Percentiles rank a stretch among this genome's conserved stretches.
Evolutionary conservation across 2,888 invertebrate species (phyloP).

Genomic region (Lumbricus terrestris): DNA sequence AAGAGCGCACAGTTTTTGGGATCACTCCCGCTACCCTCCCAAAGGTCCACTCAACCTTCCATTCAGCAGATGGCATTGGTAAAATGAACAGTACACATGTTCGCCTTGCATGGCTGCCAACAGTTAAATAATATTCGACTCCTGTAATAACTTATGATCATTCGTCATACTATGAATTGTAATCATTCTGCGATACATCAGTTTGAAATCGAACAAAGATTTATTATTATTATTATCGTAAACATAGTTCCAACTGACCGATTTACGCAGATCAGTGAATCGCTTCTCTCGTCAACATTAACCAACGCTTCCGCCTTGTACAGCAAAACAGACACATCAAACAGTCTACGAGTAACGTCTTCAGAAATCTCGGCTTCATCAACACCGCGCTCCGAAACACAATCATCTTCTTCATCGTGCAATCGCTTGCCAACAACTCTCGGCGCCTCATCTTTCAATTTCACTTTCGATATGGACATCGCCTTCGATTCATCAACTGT

Average conservation of each 20-base stretch:
- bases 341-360: not conserved
- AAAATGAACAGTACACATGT: too few species aligned
- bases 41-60: too few species aligned
- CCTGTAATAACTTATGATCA: too few species aligned
- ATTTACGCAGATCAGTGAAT: not conserved
- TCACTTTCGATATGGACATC: not conserved
- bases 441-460: not conserved
- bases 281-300: not conserved
- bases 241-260: not conserved
- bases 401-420: not conserved
- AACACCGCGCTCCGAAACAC: not conserved
- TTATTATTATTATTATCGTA: too few species aligned
- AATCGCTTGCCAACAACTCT: not conserved
- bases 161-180: too few species aligned
- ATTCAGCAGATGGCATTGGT: too few species aligned
- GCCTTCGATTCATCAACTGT: not conserved
- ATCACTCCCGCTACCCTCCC: too few species aligned
- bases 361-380: not conserved
- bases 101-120: too few species aligned
- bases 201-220: too few species aligned
- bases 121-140: too few species aligned
- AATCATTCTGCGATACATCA: too few species aligned
- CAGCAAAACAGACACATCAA: not conserved
- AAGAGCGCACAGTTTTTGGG: too few species aligned
- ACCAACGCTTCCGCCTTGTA: not conserved